Conservation (phyloP, 1,140 invertebrate genomes). For the Drosophila nigromelanica region DNA sequence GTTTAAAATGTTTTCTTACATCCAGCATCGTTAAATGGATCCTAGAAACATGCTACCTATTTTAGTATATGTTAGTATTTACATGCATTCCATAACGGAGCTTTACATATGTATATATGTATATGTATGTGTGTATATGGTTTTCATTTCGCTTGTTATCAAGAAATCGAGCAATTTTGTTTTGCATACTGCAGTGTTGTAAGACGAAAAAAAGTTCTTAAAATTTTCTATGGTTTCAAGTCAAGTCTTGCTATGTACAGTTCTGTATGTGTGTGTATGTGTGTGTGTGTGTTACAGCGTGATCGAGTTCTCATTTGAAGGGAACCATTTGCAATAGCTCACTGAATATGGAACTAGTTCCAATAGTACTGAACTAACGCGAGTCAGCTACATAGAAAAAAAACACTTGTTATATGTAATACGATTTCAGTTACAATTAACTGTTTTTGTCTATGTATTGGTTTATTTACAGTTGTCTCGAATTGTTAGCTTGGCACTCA, state of each 20-base stretch:
- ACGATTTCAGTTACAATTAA: constrained; percentile 8
- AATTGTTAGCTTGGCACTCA: constrained; percentile 83
- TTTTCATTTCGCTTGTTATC: neutral
- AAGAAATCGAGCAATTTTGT: neutral
- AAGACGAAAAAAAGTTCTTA: constrained; percentile 11
- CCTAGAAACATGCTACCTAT: constrained; percentile 20
- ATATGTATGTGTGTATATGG: neutral
- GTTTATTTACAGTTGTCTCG: constrained; percentile 69
- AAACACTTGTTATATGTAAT: constrained; percentile 1
- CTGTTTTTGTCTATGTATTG: constrained; percentile 12
- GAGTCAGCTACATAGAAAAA: neutral
- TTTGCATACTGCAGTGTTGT: constrained; percentile 5
- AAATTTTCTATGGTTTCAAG: constrained; percentile 11
- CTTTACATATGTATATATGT: constrained; percentile 2
- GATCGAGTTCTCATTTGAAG: neutral
- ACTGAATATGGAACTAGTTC: constrained; percentile 11
- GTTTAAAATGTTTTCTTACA: constrained; percentile 32
- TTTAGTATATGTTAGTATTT: constrained; percentile 13
- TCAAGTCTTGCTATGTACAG: constrained; percentile 21
- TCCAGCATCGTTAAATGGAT: constrained; percentile 19
- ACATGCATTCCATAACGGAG: constrained; percentile 16
- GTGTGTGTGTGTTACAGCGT: constrained; percentile 13
- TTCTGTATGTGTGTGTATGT: neutral
- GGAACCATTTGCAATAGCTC: constrained; percentile 11
- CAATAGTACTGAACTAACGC: constrained; percentile 5